Evolutionary conservation across 2,797 vertebrate species (phyloP), one percentile per base, ranked within the genome.

Genomic region (Presbytis comata): DNA sequence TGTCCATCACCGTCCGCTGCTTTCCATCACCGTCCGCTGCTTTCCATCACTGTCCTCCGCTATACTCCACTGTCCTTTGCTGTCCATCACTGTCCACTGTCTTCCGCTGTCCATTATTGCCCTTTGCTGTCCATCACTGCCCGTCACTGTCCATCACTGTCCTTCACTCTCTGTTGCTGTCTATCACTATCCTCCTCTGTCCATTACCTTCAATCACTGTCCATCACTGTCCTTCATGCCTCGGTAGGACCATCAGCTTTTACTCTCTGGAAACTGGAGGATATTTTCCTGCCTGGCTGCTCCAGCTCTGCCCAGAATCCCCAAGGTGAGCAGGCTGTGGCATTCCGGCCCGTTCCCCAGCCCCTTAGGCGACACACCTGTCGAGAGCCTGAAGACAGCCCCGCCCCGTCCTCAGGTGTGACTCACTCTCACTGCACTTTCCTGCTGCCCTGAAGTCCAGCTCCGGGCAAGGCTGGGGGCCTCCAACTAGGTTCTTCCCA

Each of bases 21-120:
- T 39, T 1, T 5, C 26, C 5, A 0, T 0, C 22, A 57, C 8
- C 10, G 55, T 19, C 8, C 22, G 8, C 4, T 5, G 0, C 22
- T 57, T 22, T 59, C 59, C 26, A 30, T 61, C 28, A 61, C 28
- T 6, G 57, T 6, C 50, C 50, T 21, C 2, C 7, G 0, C 53
- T 55, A 0, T 53, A 7, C 8, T 1, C 1, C 5, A 41, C 5
- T 41, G 39, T 1, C 39, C 39, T 5, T 5, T 6, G 5, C 39
- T 41, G 5, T 41, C 39, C 39, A 41, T 41, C 39, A 41, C 39
- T 41, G 39, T 17, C 16, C 3, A 39, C 4, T 1, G n/a, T n/a
- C n/a, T n/a, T n/a, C n/a, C n/a, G 0, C 21, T 55, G 53, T 55
- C 55, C 22, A 24, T 57, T 22, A 57, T 22, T 1, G 55, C 24